phyloP scores from a whole-genome alignment of 2,113 vertebrate genomes.

The Epinephelus fuscoguttatus region DNA sequence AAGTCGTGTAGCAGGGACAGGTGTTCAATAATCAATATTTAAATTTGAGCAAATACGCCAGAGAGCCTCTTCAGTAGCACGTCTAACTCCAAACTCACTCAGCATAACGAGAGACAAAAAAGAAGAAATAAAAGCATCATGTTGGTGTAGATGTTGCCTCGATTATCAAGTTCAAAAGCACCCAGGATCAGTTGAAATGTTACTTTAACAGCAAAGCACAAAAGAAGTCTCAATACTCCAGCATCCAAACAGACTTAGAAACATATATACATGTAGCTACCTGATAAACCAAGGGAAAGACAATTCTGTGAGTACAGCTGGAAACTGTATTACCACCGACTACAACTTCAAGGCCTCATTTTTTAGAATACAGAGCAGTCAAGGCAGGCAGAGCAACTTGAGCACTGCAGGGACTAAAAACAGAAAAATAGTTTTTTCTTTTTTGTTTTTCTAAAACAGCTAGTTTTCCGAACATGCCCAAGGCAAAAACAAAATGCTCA shows the following conservation, averaged over 20 bases:
- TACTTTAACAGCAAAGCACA: background rate
- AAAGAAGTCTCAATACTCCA: background rate
- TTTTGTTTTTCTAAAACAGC: constrained; percentile 12
- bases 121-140: background rate
- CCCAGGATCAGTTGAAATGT: background rate
- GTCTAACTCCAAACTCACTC: background rate
- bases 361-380: constrained; percentile 29
- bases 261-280: background rate
- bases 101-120: background rate
- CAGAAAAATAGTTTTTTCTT: constrained; percentile 5
- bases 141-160: background rate
- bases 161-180: background rate
- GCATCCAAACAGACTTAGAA: background rate
- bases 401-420: constrained; percentile 27
- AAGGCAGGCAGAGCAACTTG: constrained; percentile 15
- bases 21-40: background rate
- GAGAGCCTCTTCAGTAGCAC: background rate
- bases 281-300: background rate
- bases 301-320: constrained; percentile 8
- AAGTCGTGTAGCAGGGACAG: background rate
- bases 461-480: constrained; percentile 47
- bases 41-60: background rate
- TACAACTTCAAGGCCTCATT: constrained; percentile 11
- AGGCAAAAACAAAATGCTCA: constrained; percentile 42
- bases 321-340: background rate